These are phyloP conservation scores for Sphaeramia orbicularis DNA, from an alignment of 2,797 vertebrate species.

Conservation along the genomic window DNA sequence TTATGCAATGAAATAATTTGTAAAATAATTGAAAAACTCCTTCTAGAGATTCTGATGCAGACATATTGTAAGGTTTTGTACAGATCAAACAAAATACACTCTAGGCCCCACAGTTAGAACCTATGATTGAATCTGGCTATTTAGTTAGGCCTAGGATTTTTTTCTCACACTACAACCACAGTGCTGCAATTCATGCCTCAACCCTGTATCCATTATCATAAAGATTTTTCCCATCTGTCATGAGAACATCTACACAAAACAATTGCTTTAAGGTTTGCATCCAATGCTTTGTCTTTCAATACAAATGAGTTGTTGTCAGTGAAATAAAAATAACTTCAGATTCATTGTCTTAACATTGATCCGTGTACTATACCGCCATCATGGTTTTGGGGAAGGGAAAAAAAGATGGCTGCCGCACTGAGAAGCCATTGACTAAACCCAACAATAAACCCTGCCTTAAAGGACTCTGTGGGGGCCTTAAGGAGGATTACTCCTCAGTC, in stretches of 20 bases:
- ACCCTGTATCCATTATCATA: not conserved
- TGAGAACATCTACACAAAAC: not conserved
- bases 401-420: constrained; percentile 50
- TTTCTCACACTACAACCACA: too few species aligned
- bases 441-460: constrained; percentile 49
- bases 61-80: not conserved
- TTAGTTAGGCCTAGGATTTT: not conserved
- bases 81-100: not conserved
- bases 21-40: not conserved
- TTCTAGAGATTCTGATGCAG: not conserved
- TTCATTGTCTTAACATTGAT: not conserved
- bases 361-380: not conserved
- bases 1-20: constrained; percentile 10
- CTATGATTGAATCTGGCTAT: too few species aligned
- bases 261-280: not conserved
- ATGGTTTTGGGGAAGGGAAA: constrained; percentile 10
- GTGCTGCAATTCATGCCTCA: too few species aligned
- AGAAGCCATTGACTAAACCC: constrained; percentile 29
- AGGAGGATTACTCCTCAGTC: constrained; percentile 65
- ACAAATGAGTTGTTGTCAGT: constrained; percentile 28
- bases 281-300: not conserved
- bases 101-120: not conserved
- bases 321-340: constrained; percentile 30
- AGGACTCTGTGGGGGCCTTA: constrained; percentile 50
- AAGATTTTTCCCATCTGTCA: not conserved